Evolutionary conservation across 2,888 invertebrate genomes (phyloP).

Genomic region (Cryptus viduatorius): DNA sequence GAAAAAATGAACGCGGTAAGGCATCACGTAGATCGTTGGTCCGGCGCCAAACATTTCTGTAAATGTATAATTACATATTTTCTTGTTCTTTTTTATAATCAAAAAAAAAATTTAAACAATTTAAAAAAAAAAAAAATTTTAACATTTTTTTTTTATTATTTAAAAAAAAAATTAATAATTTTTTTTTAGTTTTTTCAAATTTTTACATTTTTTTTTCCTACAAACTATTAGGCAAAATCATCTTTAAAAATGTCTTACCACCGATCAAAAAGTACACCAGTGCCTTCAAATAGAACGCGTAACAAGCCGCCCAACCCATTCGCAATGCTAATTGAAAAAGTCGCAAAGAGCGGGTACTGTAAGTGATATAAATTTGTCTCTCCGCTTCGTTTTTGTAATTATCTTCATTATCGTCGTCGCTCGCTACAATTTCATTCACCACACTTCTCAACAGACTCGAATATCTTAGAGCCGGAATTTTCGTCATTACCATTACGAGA

Average conservation of each 20-base stretch:
- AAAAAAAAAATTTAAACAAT: too few relatives aligned
- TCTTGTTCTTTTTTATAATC: too few relatives aligned
- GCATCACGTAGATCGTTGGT: background rate
- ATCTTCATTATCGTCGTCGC: background rate
- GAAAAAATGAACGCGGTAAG: background rate
- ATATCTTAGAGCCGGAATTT: background rate
- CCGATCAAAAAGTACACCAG: background rate
- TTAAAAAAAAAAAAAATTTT: too few relatives aligned
- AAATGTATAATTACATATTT: background rate
- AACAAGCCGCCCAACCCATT: background rate
- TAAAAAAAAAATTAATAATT: too few relatives aligned
- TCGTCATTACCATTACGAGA: background rate
- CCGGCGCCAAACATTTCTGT: background rate
- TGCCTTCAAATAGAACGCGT: background rate
- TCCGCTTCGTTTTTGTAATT: slow-evolving; percentile 24
- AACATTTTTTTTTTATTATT: too few relatives aligned
- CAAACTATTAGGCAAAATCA: background rate
- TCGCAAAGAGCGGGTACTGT: background rate
- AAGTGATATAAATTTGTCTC: slow-evolving; percentile 36
- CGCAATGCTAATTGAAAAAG: background rate
- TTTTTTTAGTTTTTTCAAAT: too few relatives aligned
- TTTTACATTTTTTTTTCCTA: too few relatives aligned
- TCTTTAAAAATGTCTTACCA: background rate
- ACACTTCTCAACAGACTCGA: background rate
- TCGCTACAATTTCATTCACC: slow-evolving; percentile 21